Evolutionary conservation across 2,888 invertebrate genomes (phyloP).

Genomic region (Synergus umbraculus): DNA sequence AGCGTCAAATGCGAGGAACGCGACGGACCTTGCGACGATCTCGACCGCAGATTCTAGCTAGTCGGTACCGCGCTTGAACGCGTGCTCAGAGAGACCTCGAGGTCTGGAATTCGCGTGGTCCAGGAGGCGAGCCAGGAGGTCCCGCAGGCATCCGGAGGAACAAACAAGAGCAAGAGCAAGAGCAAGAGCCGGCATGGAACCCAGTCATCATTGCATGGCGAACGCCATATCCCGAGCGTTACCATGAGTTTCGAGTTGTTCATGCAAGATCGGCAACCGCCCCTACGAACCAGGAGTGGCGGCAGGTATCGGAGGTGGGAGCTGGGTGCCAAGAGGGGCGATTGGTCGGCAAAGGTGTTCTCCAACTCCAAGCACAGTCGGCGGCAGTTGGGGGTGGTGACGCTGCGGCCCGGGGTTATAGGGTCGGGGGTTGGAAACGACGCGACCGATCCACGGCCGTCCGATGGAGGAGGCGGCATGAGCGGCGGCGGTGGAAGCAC

Average conservation of each 20-base stretch:
- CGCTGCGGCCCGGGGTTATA: slow-evolving; percentile 63
- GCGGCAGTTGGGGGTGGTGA: slow-evolving; percentile 49
- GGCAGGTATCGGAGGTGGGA: slow-evolving; percentile 54
- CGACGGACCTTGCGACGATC: background rate
- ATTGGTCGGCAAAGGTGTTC: slow-evolving; percentile 57
- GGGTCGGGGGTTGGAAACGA: slow-evolving; percentile 71
- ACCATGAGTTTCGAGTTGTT: background rate
- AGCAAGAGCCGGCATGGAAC: slow-evolving; percentile 57
- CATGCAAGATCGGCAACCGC: slow-evolving; percentile 50
- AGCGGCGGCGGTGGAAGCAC: slow-evolving; percentile 57
- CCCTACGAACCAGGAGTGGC: slow-evolving; percentile 50
- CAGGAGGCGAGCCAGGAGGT: slow-evolving; percentile 58
- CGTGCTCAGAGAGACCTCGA: slow-evolving; percentile 16
- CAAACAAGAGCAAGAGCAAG: slow-evolving; percentile 56
- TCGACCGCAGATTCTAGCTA: slow-evolving; percentile 17
- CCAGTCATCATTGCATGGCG: slow-evolving; percentile 45
- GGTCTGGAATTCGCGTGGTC: slow-evolving; percentile 64
- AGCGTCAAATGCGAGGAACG: slow-evolving; percentile 30
- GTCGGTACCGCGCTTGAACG: slow-evolving; percentile 18
- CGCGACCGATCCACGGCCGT: slow-evolving; percentile 76
- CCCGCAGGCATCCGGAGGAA: slow-evolving; percentile 63
- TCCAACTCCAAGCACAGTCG: slow-evolving; percentile 50
- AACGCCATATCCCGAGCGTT: slow-evolving; percentile 45
- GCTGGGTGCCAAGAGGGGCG: slow-evolving; percentile 53
- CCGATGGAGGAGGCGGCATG: slow-evolving; percentile 53